A percentile compares a stretch with the other conserved stretches of the same genome.
Conservation (phyloP, 2,888 invertebrate genomes). For the Synergus laeviventris region DNA sequence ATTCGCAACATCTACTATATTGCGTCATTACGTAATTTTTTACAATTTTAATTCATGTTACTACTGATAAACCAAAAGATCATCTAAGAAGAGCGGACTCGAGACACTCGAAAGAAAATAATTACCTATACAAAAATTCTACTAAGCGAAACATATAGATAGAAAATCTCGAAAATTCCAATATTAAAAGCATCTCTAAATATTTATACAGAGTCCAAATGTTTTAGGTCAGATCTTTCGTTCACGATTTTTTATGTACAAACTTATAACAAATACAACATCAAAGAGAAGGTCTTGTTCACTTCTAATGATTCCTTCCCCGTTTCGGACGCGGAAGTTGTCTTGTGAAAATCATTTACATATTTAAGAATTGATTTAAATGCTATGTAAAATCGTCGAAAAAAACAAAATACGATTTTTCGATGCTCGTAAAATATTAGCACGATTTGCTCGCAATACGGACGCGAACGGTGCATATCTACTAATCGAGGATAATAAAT, state of each 20-base stretch:
- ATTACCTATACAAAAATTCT: constrained; percentile 1
- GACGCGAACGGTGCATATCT: constrained; percentile 32
- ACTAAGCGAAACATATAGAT: constrained; percentile 33
- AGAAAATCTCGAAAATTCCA: constrained; percentile 35
- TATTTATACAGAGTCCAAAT: constrained; percentile 33
- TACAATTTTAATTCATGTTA: neutral
- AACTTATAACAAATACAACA: constrained; percentile 50
- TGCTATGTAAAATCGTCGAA: constrained; percentile 21
- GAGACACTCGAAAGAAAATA: constrained; percentile 15
- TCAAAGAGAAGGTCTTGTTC: constrained; percentile 32
- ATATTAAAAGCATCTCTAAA: constrained; percentile 33
- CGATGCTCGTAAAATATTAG: constrained; percentile 39
- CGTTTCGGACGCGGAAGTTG: constrained; percentile 23
- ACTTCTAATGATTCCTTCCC: neutral
- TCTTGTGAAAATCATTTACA: constrained; percentile 18
- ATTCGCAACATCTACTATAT: constrained; percentile 24
- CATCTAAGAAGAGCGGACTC: constrained; percentile 14
- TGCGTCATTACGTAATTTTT: constrained; percentile 10
- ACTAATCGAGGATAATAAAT: constrained; percentile 62
- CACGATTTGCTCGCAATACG: constrained; percentile 38
- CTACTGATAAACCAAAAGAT: neutral
- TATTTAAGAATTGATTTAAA: constrained; percentile 40
- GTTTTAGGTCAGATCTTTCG: constrained; percentile 42
- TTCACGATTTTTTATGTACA: constrained; percentile 52
- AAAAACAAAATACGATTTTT: constrained; percentile 23